Conservation (phyloP, 2,888 invertebrate genomes). For the Parnassius glacialis region DNA sequence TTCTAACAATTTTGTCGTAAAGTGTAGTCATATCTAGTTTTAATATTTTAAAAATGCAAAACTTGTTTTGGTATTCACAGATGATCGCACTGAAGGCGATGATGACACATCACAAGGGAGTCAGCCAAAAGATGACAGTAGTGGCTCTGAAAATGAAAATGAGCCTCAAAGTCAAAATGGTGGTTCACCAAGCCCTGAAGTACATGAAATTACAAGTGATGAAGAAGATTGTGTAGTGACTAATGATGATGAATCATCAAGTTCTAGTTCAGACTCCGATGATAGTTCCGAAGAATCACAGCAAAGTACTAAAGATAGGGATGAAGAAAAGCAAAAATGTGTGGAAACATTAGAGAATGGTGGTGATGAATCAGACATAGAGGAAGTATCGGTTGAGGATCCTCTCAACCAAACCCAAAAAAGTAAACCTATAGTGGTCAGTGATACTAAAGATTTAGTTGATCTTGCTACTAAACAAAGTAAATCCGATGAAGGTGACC, state of each 20-base stretch:
- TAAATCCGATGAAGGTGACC: constrained; percentile 53
- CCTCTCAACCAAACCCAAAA: constrained; percentile 76
- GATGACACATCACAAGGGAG: constrained; percentile 76
- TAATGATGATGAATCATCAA: constrained; percentile 72
- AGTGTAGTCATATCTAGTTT: no score
- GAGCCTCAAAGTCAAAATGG: constrained; percentile 71
- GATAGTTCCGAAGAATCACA: constrained; percentile 82
- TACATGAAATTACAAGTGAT: constrained; percentile 79
- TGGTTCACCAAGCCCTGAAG: constrained; percentile 66
- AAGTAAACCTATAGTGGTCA: constrained; percentile 83
- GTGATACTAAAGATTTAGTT: constrained; percentile 86
- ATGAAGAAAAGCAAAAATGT: constrained; percentile 78
- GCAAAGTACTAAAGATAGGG: constrained; percentile 65
- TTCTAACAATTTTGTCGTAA: not conserved
- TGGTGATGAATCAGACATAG: constrained; percentile 82
- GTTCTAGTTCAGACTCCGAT: constrained; percentile 81
- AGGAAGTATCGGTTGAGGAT: constrained; percentile 86
- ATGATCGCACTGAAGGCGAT: constrained; percentile 75
- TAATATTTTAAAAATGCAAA: constrained; percentile 4
- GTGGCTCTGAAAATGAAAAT: constrained; percentile 66
- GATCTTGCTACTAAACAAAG: constrained; percentile 84
- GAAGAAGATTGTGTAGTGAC: constrained; percentile 80
- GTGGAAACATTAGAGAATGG: constrained; percentile 72
- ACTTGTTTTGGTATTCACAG: constrained; percentile 42
- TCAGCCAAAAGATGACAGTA: constrained; percentile 71